These are phyloP conservation scores for Drosophila sulfurigaster DNA, from an alignment of 1,140 invertebrate genomes.

Conservation along the genomic window DNA sequence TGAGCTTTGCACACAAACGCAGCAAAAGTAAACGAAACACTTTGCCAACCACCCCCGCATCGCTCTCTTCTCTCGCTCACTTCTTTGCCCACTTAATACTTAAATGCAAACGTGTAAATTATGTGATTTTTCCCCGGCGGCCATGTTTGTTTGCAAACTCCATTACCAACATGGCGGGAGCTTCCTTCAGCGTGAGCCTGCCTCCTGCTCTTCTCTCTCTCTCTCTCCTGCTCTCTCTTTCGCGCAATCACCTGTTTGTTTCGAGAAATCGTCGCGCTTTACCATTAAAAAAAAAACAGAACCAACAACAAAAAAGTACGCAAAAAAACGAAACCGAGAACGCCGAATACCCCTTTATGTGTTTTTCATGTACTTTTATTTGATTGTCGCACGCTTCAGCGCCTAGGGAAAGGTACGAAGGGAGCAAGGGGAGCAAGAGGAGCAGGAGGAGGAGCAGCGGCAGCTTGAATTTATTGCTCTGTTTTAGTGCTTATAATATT, in stretches of 20 bases:
- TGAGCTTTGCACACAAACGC: constrained; percentile 69
- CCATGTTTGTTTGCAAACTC: constrained; percentile 83
- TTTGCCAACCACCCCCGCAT: constrained; percentile 45
- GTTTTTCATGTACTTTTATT: constrained; percentile 83
- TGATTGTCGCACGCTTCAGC: constrained; percentile 80
- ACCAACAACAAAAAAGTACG: constrained; percentile 21
- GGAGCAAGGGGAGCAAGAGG: neutral
- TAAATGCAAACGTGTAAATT: constrained; percentile 83
- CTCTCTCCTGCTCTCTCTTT: neutral
- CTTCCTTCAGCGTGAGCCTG: constrained; percentile 28
- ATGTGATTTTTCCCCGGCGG: constrained; percentile 82
- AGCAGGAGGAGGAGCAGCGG: neutral
- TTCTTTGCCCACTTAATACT: constrained; percentile 75
- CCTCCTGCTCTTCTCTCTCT: too few species aligned
- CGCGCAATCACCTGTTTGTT: constrained; percentile 70
- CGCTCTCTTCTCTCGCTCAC: neutral
- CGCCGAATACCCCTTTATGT: constrained; percentile 71
- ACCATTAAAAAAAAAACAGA: constrained; percentile 71
- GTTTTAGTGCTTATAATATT: constrained; percentile 82
- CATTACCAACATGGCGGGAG: constrained; percentile 80
- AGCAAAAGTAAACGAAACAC: constrained; percentile 79
- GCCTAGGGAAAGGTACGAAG: constrained; percentile 22
- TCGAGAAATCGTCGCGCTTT: constrained; percentile 77
- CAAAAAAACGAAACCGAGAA: constrained; percentile 32
- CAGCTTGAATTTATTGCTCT: constrained; percentile 58